Evolutionary conservation across 1,140 invertebrate genomes (phyloP).

Genomic region (Argopecten irradians): DNA sequence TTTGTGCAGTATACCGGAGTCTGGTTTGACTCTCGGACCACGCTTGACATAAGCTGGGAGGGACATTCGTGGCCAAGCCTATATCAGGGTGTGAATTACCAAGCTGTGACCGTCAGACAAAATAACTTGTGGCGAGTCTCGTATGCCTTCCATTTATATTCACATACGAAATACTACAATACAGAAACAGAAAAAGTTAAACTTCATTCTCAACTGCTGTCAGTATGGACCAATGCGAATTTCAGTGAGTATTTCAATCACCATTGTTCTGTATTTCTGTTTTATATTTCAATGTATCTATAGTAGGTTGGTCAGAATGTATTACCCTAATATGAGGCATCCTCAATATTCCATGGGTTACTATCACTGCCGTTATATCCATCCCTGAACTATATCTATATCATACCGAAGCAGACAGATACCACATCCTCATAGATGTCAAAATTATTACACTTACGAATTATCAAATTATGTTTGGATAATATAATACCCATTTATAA

Average conservation of each 20-base stretch:
- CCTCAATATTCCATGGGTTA: no score
- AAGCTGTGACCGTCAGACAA: not conserved
- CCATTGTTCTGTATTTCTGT: no score
- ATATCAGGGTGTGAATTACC: constrained; percentile 29
- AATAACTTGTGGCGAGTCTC: constrained; percentile 25
- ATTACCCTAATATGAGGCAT: no score
- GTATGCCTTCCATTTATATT: constrained; percentile 41
- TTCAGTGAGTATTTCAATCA: constrained; percentile 4
- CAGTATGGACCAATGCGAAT: constrained; percentile 26
- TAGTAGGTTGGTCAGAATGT: no score
- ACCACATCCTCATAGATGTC: no score
- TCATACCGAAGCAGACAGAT: no score
- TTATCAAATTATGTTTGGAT: no score
- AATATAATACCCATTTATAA: no score
- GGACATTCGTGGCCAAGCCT: constrained; percentile 36
- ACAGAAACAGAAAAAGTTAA: not conserved
- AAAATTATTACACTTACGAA: no score
- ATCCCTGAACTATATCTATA: no score
- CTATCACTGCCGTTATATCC: no score
- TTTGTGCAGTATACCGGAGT: constrained; percentile 1
- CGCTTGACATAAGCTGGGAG: constrained; percentile 14
- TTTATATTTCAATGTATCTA: no score
- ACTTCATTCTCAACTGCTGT: not conserved
- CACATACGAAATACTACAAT: constrained; percentile 19
- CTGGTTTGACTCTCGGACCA: constrained; percentile 20